Base-by-base conservation (phyloP, 2,888 invertebrate species). In the Polia nebulosa region DNA sequence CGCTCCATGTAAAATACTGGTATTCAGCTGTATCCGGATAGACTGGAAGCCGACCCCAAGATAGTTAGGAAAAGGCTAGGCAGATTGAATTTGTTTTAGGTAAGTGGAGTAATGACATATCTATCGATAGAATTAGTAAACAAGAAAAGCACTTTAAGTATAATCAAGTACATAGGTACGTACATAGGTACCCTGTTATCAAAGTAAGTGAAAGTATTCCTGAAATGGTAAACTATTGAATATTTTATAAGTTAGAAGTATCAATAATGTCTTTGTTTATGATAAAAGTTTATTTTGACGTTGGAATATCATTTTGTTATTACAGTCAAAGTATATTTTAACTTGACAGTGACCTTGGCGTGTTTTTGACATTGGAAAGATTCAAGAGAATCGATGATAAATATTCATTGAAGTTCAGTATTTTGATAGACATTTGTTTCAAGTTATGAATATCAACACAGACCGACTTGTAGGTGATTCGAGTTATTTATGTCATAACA, bases 161-260 rank as follows among this genome's bases (percentile, higher is more conserved):
- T 68, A 49, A 27, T 17, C n/a, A 22, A 69, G 15, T n/a, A n/a
- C 20, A 22, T 7, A n/a, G n/a, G n/a, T n/a, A n/a, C n/a, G 3
- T 34, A 17, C 5, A 0, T 9, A 4, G 34, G 15, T 34, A 34
- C 7, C 4, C 15, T 9, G 15, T 45, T 25, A 70, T 45, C 45
- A 47, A 25, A 49, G 13, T 55, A 36, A 73, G 27, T 72, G n/a
- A n/a, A 58, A 22, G 20, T 34, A 25, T 32, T 25, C 13, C 25
- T 45, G 6, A 1, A 53, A 22, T 9, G 7, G 17, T 49, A 22
- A 65, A 41, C 32, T 13, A 3, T 25, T 77, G 6, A 76, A 76
- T 78, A 78, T 67, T 68, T 61, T 20, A 73, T 61, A 20, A 25
- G 44, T 49, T n/a, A 29, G 34, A 73, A 61, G 58, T 78, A 64